phyloP scores from a whole-genome alignment of 2,113 vertebrate genomes.

The Smithornis capensis region DNA sequence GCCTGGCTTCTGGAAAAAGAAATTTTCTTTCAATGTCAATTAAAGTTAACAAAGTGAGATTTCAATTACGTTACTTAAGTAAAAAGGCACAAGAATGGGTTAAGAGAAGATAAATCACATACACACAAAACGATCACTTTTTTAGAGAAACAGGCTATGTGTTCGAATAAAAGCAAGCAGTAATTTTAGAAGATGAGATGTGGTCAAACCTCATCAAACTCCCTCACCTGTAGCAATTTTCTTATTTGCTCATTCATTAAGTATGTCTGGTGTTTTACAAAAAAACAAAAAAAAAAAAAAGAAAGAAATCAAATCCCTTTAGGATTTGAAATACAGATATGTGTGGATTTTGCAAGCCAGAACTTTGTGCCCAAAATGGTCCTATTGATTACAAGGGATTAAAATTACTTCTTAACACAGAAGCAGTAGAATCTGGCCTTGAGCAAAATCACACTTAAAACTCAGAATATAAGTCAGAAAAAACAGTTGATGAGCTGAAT shows the following conservation, averaged over 20 bases:
- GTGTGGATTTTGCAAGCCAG: not conserved
- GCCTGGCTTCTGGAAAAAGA: conserved; percentile 5
- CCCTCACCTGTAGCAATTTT: not conserved
- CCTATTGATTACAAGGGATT: conserved; percentile 32
- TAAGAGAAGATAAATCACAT: not conserved
- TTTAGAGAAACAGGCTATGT: not conserved
- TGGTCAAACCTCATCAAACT: not conserved
- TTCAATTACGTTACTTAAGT: conserved; percentile 34
- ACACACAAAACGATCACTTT: not conserved
- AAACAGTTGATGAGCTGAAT: conserved; percentile 6
- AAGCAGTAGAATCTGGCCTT: conserved; percentile 2
- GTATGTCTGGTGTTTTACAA: not conserved
- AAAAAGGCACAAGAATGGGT: conserved; percentile 12
- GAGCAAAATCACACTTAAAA: conserved; percentile 4
- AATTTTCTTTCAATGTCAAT: conserved; percentile 52
- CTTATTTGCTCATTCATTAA: not conserved
- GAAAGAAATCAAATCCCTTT: not conserved
- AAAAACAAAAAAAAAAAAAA: not conserved
- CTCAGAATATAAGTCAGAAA: not conserved
- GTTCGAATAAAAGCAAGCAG: not conserved
- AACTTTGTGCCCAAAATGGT: not conserved
- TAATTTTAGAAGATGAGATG: not conserved
- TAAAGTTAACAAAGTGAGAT: conserved; percentile 59
- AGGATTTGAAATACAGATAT: not conserved
- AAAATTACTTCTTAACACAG: conserved; percentile 27